A percentile compares a stretch with the other conserved stretches of the same genome.
phyloP scores from a whole-genome alignment of 2,888 invertebrate species.

The Branchipolynoe longqiensis region DNA sequence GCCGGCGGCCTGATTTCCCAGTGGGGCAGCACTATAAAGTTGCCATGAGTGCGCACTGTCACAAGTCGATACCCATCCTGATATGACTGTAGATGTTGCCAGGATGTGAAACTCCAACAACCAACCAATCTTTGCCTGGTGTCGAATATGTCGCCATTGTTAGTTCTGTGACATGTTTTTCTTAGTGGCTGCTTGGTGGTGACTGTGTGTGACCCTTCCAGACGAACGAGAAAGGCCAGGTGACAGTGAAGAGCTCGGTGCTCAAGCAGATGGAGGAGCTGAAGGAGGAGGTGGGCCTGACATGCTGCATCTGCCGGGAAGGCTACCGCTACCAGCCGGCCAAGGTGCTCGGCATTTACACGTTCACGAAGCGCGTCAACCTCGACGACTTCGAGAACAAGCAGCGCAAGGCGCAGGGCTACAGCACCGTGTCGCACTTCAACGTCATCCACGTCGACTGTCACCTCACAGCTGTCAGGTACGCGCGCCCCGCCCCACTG shows the following conservation, averaged over 20 bases:
- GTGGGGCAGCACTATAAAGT: too few species aligned
- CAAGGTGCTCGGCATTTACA: constrained; percentile 94
- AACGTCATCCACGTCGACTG: constrained; percentile 99
- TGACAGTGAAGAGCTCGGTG: constrained; percentile 89
- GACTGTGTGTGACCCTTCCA: constrained; percentile 83
- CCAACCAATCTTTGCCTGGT: too few species aligned
- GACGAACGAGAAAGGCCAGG: constrained; percentile 98
- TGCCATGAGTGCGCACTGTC: too few species aligned
- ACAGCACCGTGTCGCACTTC: constrained; percentile 98
- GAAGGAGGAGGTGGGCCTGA: constrained; percentile 96
- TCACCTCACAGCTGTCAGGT: constrained; percentile 96
- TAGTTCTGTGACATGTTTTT: too few species aligned
- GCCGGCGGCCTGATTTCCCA: too few species aligned
- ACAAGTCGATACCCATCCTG: too few species aligned
- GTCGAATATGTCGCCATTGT: too few species aligned
- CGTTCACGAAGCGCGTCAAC: constrained; percentile 96
- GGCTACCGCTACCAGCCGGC: constrained; percentile 91
- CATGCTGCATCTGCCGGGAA: constrained; percentile 98
- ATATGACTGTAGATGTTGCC: too few species aligned
- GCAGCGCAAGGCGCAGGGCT: constrained; percentile 89
- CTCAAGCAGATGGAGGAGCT: constrained; percentile 97
- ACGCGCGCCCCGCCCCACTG: too few species aligned
- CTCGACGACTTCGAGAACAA: constrained; percentile 96
- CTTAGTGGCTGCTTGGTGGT: too few species aligned
- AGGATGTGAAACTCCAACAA: too few species aligned